phyloP scores from a whole-genome alignment of 2,888 invertebrate genomes.

The Lysandra bellargus region DNA sequence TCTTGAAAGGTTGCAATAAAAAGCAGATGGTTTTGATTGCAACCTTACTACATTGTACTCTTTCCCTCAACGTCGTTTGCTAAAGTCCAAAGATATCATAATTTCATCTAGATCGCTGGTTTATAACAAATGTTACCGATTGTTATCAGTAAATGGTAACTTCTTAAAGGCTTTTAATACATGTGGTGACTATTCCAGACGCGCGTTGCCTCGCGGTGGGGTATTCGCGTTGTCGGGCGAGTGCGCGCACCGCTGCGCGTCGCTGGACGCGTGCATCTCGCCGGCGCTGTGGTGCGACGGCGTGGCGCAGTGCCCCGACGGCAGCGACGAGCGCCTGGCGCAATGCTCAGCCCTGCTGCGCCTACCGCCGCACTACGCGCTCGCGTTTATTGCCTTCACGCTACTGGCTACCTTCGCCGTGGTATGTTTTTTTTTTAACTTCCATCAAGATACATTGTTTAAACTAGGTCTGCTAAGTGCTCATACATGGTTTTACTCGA shows the following conservation, averaged over 20 bases:
- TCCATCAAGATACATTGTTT: not conserved
- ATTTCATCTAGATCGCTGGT: no score
- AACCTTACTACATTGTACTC: no score
- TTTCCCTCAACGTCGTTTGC: no score
- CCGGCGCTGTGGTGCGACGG: conserved; percentile 91
- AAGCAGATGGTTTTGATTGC: no score
- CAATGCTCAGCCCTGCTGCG: conserved; percentile 90
- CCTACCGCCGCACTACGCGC: conserved; percentile 87
- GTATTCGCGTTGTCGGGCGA: conserved; percentile 84
- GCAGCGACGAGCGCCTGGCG: conserved; percentile 88
- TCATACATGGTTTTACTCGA: no score
- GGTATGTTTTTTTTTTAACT: conserved; percentile 59
- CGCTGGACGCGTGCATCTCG: conserved; percentile 90
- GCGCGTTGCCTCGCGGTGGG: conserved; percentile 75
- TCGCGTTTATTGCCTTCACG: conserved; percentile 77
- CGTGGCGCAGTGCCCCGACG: conserved; percentile 87
- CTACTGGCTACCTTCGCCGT: conserved; percentile 71
- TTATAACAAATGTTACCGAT: no score
- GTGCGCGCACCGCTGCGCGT: conserved; percentile 88
- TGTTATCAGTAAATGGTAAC: no score
- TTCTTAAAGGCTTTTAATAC: not conserved
- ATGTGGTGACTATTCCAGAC: conserved; percentile 53
- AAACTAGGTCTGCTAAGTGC: no score
- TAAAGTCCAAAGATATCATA: no score
- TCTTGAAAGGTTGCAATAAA: no score